phyloP scores from a whole-genome alignment of 2,888 invertebrate species.

The Xestia c-nigrum region DNA sequence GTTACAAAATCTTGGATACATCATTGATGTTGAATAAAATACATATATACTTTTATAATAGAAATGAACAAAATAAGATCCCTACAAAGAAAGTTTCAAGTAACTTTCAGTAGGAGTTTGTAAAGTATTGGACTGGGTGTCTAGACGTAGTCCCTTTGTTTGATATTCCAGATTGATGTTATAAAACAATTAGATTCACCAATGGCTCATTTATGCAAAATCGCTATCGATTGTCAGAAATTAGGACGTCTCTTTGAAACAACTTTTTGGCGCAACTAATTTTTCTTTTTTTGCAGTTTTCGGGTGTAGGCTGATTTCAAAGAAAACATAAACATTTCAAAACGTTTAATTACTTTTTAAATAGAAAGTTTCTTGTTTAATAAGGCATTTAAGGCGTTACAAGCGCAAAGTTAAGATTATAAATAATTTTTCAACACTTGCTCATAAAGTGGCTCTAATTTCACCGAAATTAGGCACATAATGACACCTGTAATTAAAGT shows the following conservation, averaged over 20 bases:
- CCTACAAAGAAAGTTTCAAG: slow-evolving; percentile 8
- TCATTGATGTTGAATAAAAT: too few relatives aligned
- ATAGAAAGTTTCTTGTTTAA: slow-evolving; percentile 1
- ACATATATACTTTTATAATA: not conserved
- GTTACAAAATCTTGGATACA: too few relatives aligned
- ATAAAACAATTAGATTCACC: not conserved
- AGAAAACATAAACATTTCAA: not conserved
- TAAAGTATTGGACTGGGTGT: not conserved
- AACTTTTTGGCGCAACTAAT: not conserved
- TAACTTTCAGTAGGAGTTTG: not conserved
- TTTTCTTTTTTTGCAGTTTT: not conserved
- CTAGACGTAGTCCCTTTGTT: slow-evolving; percentile 9
- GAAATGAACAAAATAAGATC: not conserved
- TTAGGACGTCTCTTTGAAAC: not conserved
- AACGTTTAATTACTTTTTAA: not conserved
- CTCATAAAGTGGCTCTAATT: too few relatives aligned
- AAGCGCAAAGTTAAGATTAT: not conserved
- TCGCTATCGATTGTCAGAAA: not conserved
- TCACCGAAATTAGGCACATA: too few relatives aligned
- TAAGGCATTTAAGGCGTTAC: not conserved
- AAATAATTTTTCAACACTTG: too few relatives aligned
- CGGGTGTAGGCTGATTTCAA: not conserved
- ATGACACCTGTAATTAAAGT: too few relatives aligned
- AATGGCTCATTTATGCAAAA: not conserved
- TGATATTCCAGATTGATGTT: slow-evolving; percentile 9